Conservation (phyloP, 2,888 invertebrate species). For the Amitus sp. region DNA sequence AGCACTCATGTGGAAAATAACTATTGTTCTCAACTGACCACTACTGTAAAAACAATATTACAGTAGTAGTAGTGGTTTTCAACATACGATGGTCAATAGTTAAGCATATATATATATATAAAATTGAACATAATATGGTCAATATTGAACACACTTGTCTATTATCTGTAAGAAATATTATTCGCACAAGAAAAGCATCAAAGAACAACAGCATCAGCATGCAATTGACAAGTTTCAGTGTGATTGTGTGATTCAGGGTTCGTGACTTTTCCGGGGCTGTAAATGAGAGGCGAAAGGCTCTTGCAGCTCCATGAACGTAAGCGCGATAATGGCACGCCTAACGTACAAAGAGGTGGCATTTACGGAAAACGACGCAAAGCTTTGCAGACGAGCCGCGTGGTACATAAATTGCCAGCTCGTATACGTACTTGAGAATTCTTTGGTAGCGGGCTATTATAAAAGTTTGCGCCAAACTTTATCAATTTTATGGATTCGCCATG, state of each 20-base stretch:
- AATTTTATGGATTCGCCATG: conserved; percentile 62
- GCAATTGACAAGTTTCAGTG: too few species aligned
- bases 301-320: conserved; percentile 26
- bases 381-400: conserved; percentile 32
- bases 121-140: too few species aligned
- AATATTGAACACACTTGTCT: too few species aligned
- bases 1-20: too few species aligned
- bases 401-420: conserved; percentile 60
- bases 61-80: too few species aligned
- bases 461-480: conserved; percentile 63
- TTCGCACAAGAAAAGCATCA: too few species aligned
- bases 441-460: conserved; percentile 60
- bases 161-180: too few species aligned
- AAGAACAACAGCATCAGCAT: too few species aligned
- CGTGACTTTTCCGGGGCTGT: conserved; percentile 27
- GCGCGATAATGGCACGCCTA: conserved; percentile 23
- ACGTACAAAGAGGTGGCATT: conserved; percentile 12
- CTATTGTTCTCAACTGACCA: too few species aligned
- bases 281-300: conserved; percentile 24
- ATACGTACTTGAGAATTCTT: conserved; percentile 57
- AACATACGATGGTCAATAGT: too few species aligned
- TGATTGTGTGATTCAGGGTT: conserved; percentile 25
- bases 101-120: too few species aligned
- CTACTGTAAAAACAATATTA: too few species aligned
- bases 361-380: conserved; percentile 19